These are phyloP conservation scores for Propithecus coquereli DNA, from an alignment of 2,113 vertebrate genomes.

Conservation along the genomic window DNA sequence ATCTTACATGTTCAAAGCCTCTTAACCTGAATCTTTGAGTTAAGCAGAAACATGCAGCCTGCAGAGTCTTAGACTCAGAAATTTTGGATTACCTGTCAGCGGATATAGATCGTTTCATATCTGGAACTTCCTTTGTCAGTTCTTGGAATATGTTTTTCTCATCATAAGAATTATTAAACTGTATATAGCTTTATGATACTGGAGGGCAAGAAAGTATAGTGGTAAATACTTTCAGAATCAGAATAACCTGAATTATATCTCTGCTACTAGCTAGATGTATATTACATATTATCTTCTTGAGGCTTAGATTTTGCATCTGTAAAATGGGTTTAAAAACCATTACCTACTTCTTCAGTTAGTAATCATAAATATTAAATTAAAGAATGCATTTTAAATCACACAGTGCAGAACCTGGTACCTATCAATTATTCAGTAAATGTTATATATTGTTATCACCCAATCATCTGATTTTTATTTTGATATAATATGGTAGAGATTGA, in stretches of 20 bases:
- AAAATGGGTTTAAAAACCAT: background rate
- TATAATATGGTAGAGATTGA: background rate
- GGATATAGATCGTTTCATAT: background rate
- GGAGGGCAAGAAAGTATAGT: background rate
- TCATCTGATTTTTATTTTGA: constrained; percentile 12
- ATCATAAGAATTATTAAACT: background rate
- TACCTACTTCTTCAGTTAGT: background rate
- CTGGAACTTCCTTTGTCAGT: background rate
- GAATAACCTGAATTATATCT: background rate
- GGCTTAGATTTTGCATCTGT: background rate
- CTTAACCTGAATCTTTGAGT: background rate
- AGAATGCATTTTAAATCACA: background rate
- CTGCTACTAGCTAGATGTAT: background rate
- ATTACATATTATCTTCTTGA: background rate
- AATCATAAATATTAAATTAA: background rate
- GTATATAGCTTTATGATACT: background rate
- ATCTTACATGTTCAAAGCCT: background rate
- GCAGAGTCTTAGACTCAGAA: background rate
- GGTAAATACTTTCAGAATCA: background rate
- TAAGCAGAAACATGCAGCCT: background rate
- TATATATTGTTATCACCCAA: background rate
- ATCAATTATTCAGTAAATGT: background rate
- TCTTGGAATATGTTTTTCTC: background rate
- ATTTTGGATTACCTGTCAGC: background rate
- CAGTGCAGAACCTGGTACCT: background rate